phyloP scores from a whole-genome alignment of 2,797 vertebrate species.

The Calcarius lapponicus region DNA sequence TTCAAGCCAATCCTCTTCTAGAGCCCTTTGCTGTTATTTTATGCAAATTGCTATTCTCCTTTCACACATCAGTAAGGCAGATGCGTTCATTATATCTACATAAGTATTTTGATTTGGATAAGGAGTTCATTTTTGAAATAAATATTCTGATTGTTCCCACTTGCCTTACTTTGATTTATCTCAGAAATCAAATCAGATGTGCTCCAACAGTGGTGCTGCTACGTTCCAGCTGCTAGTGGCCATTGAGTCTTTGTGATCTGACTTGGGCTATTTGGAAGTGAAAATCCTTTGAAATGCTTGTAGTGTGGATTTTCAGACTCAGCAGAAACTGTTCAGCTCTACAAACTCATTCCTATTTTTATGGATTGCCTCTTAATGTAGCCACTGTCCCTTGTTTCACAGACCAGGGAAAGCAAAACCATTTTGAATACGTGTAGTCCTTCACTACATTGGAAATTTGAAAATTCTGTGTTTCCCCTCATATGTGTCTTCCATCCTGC shows the following conservation, averaged over 20 bases:
- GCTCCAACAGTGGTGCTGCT: neutral
- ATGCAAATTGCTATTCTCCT: neutral
- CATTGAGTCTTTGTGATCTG: neutral
- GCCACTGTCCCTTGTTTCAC: neutral
- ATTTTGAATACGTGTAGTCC: accelerated
- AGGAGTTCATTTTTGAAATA: neutral
- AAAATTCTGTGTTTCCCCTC: neutral
- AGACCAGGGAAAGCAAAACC: neutral
- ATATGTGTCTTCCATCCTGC: accelerated
- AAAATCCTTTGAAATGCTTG: neutral
- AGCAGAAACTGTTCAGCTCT: neutral
- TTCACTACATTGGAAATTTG: neutral
- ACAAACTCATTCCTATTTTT: neutral
- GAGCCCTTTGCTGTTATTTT: neutral
- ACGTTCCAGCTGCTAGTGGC: neutral
- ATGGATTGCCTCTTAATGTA: neutral
- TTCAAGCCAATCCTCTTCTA: neutral
- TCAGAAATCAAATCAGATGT: neutral
- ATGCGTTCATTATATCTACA: neutral
- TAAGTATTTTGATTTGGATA: neutral
- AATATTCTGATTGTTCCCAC: neutral
- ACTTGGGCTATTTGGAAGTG: neutral
- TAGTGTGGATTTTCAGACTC: neutral
- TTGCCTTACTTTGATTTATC: neutral
- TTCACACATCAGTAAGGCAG: neutral